A percentile compares a stretch with the other conserved stretches of the same genome.
Evolutionary conservation across 2,888 invertebrate species (phyloP).

Genomic region (Cinara cedri): DNA sequence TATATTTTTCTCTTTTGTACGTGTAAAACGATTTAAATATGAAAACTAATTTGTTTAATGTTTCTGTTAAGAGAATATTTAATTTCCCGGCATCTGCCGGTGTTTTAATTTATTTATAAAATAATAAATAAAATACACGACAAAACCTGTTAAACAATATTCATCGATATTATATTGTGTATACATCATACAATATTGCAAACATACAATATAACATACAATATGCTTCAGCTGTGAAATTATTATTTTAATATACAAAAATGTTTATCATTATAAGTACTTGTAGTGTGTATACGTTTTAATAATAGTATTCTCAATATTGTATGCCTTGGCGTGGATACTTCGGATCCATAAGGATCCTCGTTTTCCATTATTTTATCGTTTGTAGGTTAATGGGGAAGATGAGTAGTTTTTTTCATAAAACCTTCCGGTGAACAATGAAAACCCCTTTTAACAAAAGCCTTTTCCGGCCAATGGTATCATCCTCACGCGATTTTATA

Average conservation of each 20-base stretch:
- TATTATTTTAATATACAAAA: conserved; percentile 8
- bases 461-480: conserved; percentile 28
- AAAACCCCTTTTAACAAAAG: conserved; percentile 47
- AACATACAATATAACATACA: no score
- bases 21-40: neutral
- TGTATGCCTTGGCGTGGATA: neutral
- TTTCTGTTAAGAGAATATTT: neutral
- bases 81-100: no score
- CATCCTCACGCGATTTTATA: conserved; percentile 24
- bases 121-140: no score
- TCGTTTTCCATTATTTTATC: conserved; percentile 45
- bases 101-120: no score
- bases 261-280: conserved; percentile 11
- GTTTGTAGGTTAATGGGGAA: conserved; percentile 10
- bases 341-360: conserved; percentile 10
- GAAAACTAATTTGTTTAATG: neutral
- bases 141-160: no score
- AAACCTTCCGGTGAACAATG: conserved; percentile 37
- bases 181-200: conserved; percentile 25
- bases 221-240: neutral
- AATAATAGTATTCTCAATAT: conserved; percentile 36
- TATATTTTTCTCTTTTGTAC: neutral
- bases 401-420: conserved; percentile 36
- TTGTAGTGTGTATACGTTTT: neutral
- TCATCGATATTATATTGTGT: no score